These are phyloP conservation scores for Sparidentex hasta DNA, from an alignment of 2,797 vertebrate genomes.

Conservation along the genomic window DNA sequence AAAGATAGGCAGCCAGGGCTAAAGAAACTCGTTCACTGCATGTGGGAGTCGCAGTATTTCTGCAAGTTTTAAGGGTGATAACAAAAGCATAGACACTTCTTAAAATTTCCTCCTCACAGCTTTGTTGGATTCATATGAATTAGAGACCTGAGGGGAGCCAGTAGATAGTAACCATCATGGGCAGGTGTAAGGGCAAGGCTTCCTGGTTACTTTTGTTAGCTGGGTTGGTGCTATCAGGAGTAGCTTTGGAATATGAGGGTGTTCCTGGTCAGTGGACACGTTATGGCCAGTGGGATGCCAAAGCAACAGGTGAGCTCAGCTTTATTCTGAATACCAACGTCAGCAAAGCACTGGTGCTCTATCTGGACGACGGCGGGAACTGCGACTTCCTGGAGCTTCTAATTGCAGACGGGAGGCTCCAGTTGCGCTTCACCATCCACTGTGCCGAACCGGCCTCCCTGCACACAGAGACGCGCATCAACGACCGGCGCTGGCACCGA, in stretches of 20 bases:
- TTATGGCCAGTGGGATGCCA: constrained; percentile 92
- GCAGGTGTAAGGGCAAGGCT: constrained; percentile 65
- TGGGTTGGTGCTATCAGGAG: constrained; percentile 73
- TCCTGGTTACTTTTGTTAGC: constrained; percentile 71
- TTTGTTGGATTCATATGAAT: constrained; percentile 70
- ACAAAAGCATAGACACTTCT: constrained; percentile 32
- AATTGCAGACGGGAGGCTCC: constrained; percentile 89
- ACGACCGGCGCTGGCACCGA: constrained; percentile 94
- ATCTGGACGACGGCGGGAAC: constrained; percentile 95
- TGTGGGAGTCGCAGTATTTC: constrained; percentile 54
- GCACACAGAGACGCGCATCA: constrained; percentile 87
- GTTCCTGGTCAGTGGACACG: constrained; percentile 95
- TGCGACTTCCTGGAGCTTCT: constrained; percentile 97
- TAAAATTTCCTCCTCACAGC: constrained; percentile 42
- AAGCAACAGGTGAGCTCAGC: constrained; percentile 90
- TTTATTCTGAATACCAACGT: constrained; percentile 93
- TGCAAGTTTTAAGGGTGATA: constrained; percentile 49
- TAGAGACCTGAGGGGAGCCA: constrained; percentile 51
- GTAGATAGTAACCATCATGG: constrained; percentile 77
- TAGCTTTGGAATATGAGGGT: constrained; percentile 91
- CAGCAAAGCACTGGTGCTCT: constrained; percentile 91
- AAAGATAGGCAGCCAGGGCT: constrained; percentile 77
- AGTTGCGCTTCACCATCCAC: constrained; percentile 93
- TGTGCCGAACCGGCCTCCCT: constrained; percentile 92
- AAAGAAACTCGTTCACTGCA: constrained; percentile 64